phyloP scores from a whole-genome alignment of 2,888 invertebrate genomes.

The Caenorhabditis virilis region DNA sequence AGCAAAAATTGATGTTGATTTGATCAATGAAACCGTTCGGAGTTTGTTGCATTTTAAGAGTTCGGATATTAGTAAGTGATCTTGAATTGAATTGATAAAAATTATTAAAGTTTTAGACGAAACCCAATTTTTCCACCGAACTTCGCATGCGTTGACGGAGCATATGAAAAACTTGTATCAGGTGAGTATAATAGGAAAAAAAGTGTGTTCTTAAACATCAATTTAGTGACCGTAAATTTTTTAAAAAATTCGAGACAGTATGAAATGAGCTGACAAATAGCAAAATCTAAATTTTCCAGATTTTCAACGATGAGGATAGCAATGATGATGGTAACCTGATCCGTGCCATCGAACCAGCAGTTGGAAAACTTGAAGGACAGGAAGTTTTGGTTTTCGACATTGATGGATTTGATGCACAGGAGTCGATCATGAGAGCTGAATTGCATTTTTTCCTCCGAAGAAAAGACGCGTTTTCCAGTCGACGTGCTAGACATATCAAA shows the following conservation, averaged over 20 bases:
- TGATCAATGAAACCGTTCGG: constrained; percentile 37
- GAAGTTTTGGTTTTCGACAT: constrained; percentile 50
- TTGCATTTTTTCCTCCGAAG: constrained; percentile 43
- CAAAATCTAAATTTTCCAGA: constrained; percentile 16
- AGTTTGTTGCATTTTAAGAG: constrained; percentile 25
- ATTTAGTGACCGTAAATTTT: no score
- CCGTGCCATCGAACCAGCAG: constrained; percentile 40
- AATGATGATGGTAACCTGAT: constrained; percentile 49
- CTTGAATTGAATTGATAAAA: not conserved
- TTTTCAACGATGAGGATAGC: constrained; percentile 41
- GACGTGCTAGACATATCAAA: constrained; percentile 35
- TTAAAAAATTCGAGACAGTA: no score
- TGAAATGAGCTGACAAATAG: no score
- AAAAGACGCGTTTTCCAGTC: constrained; percentile 25
- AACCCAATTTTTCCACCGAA: constrained; percentile 12
- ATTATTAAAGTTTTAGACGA: constrained; percentile 14
- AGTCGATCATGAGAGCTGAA: constrained; percentile 46
- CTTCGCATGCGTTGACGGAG: constrained; percentile 16
- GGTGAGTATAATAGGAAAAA: no score
- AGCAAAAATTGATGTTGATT: constrained; percentile 30
- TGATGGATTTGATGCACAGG: constrained; percentile 32
- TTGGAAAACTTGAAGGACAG: constrained; percentile 44
- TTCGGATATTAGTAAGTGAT: not conserved
- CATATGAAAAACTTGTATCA: constrained; percentile 35
- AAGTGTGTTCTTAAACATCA: no score